Conservation (phyloP, 1,140 invertebrate genomes). For the Metopolophium dirhodum region DNA sequence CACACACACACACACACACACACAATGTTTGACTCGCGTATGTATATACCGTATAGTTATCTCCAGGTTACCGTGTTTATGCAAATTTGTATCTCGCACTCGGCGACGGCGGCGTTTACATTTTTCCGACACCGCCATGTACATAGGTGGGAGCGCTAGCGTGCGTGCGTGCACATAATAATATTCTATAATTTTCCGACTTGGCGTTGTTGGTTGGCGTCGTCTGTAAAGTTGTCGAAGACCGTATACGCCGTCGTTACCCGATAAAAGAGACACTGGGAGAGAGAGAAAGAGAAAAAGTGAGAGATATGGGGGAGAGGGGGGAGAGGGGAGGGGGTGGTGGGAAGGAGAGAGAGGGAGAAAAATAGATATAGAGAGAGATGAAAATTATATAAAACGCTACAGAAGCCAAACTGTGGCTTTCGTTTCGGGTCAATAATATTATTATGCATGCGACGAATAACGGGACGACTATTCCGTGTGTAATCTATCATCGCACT, state of each 20-base stretch:
- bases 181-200: not conserved
- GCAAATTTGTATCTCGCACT: not conserved
- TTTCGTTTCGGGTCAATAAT: not conserved
- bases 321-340: too few species aligned
- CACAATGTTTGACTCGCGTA: not conserved
- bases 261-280: not conserved
- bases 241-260: too few species aligned
- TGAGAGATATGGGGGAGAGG: too few species aligned
- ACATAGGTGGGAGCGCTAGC: not conserved
- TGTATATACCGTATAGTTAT: not conserved
- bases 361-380: not conserved
- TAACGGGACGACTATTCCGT: not conserved
- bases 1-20: not conserved
- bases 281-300: not conserved
- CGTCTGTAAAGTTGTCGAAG: not conserved
- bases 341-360: too few species aligned
- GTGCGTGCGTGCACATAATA: not conserved
- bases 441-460: not conserved
- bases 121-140: not conserved
- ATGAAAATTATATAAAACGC: not conserved
- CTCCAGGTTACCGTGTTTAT: not conserved
- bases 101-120: not conserved
- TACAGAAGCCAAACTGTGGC: not conserved
- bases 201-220: not conserved
- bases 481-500: constrained; percentile 28